Percentiles rank a stretch among this genome's conserved stretches.
Conservation (phyloP, 23 tunicate genomes). For the Ciona savignyi region DNA sequence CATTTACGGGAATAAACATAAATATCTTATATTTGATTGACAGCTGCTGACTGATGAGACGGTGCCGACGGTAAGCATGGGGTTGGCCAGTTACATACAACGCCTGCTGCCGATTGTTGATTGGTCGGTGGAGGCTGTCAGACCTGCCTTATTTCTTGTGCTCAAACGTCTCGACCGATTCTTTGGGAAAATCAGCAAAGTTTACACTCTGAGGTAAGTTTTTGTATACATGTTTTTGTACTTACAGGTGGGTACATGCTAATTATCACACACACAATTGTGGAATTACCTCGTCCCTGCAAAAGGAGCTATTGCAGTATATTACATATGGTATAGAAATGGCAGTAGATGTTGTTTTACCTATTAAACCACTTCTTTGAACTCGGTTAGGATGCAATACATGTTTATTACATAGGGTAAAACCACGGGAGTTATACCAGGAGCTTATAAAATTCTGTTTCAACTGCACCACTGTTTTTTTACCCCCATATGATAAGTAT, state of each 20-base stretch:
- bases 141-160: constrained; percentile 63
- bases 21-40: not conserved
- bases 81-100: constrained; percentile 58
- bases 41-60: constrained; percentile 75
- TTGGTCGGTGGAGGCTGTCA: constrained; percentile 65
- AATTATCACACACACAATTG: too few relatives aligned
- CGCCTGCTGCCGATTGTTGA: constrained; percentile 65
- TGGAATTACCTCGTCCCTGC: too few relatives aligned
- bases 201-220: constrained; percentile 41
- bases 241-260: not conserved
- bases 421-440: too few relatives aligned
- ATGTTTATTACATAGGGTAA: too few relatives aligned
- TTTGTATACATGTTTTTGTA: not conserved
- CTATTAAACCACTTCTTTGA: too few relatives aligned
- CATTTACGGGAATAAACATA: not conserved
- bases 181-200: constrained; percentile 48
- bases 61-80: constrained; percentile 37
- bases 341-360: too few relatives aligned
- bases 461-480: too few relatives aligned
- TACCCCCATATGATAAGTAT: too few relatives aligned
- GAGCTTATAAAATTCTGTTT: too few relatives aligned
- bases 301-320: too few relatives aligned
- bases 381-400: too few relatives aligned
- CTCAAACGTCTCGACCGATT: constrained; percentile 66
- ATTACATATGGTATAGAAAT: too few relatives aligned